Base-by-base conservation (phyloP, 1,140 invertebrate genomes). In the Drosophila yakuba region DNA sequence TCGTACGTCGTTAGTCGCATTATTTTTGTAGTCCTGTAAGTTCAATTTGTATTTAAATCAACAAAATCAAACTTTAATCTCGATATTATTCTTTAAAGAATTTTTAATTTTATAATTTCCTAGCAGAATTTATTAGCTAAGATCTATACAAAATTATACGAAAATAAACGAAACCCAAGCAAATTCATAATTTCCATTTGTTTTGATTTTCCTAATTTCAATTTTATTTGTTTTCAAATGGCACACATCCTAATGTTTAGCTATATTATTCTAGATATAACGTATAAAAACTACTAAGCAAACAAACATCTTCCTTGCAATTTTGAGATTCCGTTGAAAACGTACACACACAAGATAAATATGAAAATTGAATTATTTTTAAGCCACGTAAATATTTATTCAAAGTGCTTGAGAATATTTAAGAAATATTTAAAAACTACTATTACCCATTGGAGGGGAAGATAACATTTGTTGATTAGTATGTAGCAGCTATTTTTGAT, bases 271-370 rank as follows among this genome's bases (percentile, higher is more conserved):
- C 8, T 64, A 75, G 38, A 41, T 11, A 11, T 78, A 44, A 51
- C 47, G 20, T 36, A 48, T 14, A 17, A 32, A 5, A 61, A 62
- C 25, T 52, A 52, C 44, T 14, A 63, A 51, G 58, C 78, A 79
- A 72, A 72, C 83, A 86, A 86, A 89, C 63, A 86, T 88, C 83
- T 86, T 86, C 83, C 83, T 88, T 86, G 83, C 83, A 86, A 86
- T 88, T 54, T 83, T 83, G 83, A 86, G 83, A 86, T 86, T 86
- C 83, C 83, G 83, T 86, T 86, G 67, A 88, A 86, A 86, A 86
- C 73, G 79, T 83, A 80, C 77, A 88, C 77, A 88, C 83, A 88
- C 83, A 88, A 84, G 72, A 82, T 57, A 84, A 73, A 61, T 57
- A 71, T 43, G 44, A 50, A 48, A 62, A 63, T 78, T 39, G 50